Percentiles rank a stretch among this genome's conserved stretches.
phyloP scores from a whole-genome alignment of 2,113 vertebrate species.

The Mellivora capensis region DNA sequence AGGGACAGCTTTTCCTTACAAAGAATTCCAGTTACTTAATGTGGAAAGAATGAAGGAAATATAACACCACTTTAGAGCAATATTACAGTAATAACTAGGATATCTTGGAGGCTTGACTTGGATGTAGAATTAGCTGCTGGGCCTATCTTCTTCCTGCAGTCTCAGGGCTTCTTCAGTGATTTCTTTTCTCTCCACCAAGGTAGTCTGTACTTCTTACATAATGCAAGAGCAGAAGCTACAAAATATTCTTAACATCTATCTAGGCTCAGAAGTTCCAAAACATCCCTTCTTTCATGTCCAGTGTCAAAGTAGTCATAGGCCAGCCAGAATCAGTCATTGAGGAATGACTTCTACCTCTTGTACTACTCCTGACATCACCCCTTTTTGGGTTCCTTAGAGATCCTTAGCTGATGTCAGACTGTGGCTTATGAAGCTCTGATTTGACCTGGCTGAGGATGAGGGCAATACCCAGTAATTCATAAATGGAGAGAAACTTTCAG shows the following conservation, averaged over 20 bases:
- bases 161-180: neutral
- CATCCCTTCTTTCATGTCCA: neutral
- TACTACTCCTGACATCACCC: neutral
- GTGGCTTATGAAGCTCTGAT: neutral
- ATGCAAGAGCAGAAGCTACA: neutral
- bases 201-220: neutral
- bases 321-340: neutral
- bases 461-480: neutral
- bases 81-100: neutral
- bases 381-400: neutral
- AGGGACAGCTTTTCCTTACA: neutral
- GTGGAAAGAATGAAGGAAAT: neutral
- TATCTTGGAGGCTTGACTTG: neutral
- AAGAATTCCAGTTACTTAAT: neutral
- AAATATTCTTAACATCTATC: neutral
- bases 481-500: neutral
- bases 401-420: neutral
- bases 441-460: neutral
- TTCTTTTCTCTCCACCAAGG: neutral
- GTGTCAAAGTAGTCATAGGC: neutral
- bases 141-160: neutral
- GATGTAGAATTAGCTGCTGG: neutral
- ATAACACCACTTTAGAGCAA: neutral
- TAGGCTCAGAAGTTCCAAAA: neutral
- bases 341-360: neutral